Evolutionary conservation across 2,888 invertebrate species (phyloP), one percentile per base, ranked within the genome.

Genomic region (Sipunculus nudus): DNA sequence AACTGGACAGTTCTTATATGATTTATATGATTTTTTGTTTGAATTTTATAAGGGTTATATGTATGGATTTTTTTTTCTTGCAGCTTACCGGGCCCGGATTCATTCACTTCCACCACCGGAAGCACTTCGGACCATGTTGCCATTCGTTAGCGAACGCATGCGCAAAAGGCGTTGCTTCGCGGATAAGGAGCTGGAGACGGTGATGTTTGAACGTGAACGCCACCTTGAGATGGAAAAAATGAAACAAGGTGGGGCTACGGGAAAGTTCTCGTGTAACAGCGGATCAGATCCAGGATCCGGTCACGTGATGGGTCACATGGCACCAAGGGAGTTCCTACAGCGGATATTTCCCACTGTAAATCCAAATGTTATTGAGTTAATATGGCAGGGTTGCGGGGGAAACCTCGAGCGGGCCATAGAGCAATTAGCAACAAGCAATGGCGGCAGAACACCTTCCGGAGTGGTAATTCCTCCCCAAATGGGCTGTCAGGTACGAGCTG

Each of bases 141-240:
- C 80, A 0, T 75, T 71, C 56, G 70, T 88, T 84, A 87, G 85
- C 77, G 82, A 89, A 84, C 81, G 88, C 83, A 73, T 87, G 86
- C 72, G 88, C 83, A 88, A 88, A 72, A 74, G 84, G n/a, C 75
- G 83, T 21, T 84, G 84, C 59, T 85, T 85, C 67, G 84, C 84
- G 2, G 85, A 85, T 70, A 80, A 81, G 54, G 84, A 84, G 56
- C 75, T 85, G 53, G 85, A 85, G 49, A 69, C 76, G 25, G 78
- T 81, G 35, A 79, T 82, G 77, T 65, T 78, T 46, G 78, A 82
- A 54, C 63, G 81, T 5, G 82, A 83, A 63, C 63, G 75, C 10
- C 68, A 67, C 31, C 54, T 72, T 25, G 75, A 73, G 49, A 48
- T 68, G n/a, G 56, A 67, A 19, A 70, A 67, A 35, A 5, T 58